Percentiles rank a stretch among this genome's conserved stretches.
Conservation (phyloP, 2,888 invertebrate species). For the Gymnoscelis rufifasciata region DNA sequence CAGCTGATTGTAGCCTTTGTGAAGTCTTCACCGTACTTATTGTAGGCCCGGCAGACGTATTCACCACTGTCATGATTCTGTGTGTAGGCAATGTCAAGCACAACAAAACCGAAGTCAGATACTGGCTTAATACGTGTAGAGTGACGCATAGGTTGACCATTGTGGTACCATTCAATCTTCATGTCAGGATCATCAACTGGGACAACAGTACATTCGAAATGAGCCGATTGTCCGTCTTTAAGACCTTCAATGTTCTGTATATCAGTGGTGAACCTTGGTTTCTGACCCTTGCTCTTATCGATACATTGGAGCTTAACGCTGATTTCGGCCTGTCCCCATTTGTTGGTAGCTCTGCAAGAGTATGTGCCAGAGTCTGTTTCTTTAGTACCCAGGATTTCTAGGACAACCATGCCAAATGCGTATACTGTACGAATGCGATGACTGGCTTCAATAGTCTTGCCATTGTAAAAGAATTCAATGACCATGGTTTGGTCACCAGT, state of each 20-base stretch:
- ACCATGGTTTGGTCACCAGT: conserved; percentile 96
- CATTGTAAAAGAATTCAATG: conserved; percentile 98
- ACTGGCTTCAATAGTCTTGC: conserved; percentile 90
- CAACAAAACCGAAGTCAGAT: conserved; percentile 96
- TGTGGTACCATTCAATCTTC: conserved; percentile 98
- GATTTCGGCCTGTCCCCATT: conserved; percentile 92
- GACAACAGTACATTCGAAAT: conserved; percentile 95
- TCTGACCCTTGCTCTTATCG: conserved; percentile 90
- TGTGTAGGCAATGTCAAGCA: conserved; percentile 95
- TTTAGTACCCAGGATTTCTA: conserved; percentile 96
- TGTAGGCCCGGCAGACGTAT: conserved; percentile 94
- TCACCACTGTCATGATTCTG: conserved; percentile 96
- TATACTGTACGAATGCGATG: conserved; percentile 95
- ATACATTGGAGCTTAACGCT: conserved; percentile 89
- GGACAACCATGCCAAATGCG: conserved; percentile 97
- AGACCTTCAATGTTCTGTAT: conserved; percentile 90
- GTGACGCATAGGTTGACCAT: conserved; percentile 92
- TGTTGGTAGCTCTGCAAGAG: conserved; percentile 92
- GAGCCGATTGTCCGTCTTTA: conserved; percentile 95
- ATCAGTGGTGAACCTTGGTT: conserved; percentile 92
- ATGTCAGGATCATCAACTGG: conserved; percentile 96
- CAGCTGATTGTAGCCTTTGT: conserved; percentile 92
- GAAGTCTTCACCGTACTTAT: conserved; percentile 93
- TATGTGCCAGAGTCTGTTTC: conserved; percentile 95
- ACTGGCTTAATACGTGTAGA: conserved; percentile 95